These are phyloP conservation scores for Acrobasis consociella DNA, from an alignment of 2,888 invertebrate species.

Conservation along the genomic window DNA sequence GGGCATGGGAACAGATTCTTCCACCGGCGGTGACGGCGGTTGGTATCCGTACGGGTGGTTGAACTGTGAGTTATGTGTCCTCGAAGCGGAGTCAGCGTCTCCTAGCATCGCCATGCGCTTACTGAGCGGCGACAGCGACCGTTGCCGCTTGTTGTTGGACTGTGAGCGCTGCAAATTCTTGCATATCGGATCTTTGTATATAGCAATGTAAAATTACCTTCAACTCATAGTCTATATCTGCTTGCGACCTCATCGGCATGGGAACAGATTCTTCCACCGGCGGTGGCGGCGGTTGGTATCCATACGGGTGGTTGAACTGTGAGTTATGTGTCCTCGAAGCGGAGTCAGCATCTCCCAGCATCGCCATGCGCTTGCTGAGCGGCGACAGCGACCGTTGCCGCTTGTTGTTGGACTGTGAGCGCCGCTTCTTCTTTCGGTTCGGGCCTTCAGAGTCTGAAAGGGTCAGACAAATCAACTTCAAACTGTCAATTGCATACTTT, in stretches of 20 bases:
- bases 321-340: conserved; percentile 79
- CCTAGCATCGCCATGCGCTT: conserved; percentile 91
- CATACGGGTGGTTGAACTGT: conserved; percentile 87
- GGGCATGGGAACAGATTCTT: conserved; percentile 62
- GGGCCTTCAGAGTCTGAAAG: conserved; percentile 76
- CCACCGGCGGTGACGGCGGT: conserved; percentile 80
- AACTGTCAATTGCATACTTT: conserved; percentile 5
- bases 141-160: conserved; percentile 84
- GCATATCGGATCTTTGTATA: conserved; percentile 67
- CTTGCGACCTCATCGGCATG: conserved; percentile 63
- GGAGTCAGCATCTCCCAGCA: conserved; percentile 82
- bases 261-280: conserved; percentile 66
- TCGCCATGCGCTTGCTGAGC: conserved; percentile 91
- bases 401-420: conserved; percentile 81
- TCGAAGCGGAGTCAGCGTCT: conserved; percentile 71
- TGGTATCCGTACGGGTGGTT: conserved; percentile 86
- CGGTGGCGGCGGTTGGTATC: conserved; percentile 83
- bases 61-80: conserved; percentile 85
- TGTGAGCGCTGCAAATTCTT: conserved; percentile 84
- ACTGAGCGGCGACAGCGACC: conserved; percentile 90
- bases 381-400: conserved; percentile 90
- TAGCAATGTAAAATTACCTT: conserved; percentile 62
- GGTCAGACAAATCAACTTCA: conserved; percentile 25
- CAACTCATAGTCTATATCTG: conserved; percentile 85
- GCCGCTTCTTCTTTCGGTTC: conserved; percentile 82